Evolutionary conservation across 1,140 invertebrate species (phyloP), one percentile per base, ranked within the genome.

Genomic region (Diuraphis noxia): DNA sequence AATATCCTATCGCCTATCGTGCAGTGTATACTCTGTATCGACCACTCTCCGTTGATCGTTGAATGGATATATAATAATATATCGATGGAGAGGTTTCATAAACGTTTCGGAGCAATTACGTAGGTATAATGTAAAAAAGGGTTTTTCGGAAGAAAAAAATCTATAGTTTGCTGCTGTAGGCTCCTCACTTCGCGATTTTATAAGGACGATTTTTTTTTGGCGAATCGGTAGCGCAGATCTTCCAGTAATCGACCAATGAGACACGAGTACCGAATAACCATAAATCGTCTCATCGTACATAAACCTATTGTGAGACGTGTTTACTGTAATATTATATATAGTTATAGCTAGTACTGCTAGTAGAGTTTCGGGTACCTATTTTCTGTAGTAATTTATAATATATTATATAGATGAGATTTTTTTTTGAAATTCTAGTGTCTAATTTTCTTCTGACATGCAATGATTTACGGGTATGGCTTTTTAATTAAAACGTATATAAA

Each of bases 401-500:
- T 72, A n/a, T n/a, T 5, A 72, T 72, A n/a, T 72, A n/a, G 56
- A 17, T 72, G 56, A 13, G 30, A 63, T 63, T n/a, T 56, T 72
- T 79, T 79, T 79, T 79, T 34, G 72, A 17, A 8, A 79, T 82
- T 82, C 40, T 41, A 30, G 81, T 30, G 81, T 41, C 25, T 82
- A 41, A 82, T 82, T 82, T 82, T 82, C 9, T 30, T 9, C 79
- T 38, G 36, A 19, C 25, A 4, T 13, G 5, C 8, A 6, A 82
- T 82, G 81, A 82, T 82, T 82, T 82, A 82, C 10, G 81, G 79
- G 23, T 82, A 82, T 41, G 38, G 38, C 38, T 82, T 82, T 82
- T 82, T 82, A 82, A 82, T 82, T 41, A 82, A 41, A 81, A 81
- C 36, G 79, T 81, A 40, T 40, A 40, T 40, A 81, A 8, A 40